Base-by-base conservation (phyloP, 2,113 vertebrate genomes). In the Oryzias curvinotus region DNA sequence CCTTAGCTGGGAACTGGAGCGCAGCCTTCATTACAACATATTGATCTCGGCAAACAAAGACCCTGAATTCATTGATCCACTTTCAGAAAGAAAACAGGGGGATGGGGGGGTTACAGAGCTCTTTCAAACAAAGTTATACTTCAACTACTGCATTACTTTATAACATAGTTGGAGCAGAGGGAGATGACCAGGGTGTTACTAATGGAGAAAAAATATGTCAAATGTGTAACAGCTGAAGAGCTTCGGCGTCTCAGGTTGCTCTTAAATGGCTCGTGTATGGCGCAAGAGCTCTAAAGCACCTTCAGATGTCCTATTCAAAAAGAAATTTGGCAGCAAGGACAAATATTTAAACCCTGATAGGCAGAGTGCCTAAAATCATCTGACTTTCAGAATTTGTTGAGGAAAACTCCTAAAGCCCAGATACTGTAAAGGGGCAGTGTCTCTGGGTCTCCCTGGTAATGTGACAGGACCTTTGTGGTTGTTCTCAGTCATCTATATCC, bases 31-130 rank as follows among this genome's bases (percentile, higher is more conserved):
- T 95, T 93, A 93, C 87, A 90, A 68, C 45, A 19, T 91, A 95
- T 93, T 73, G 93, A 96, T 94, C 90, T 85, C 61, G 63, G 83
- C 87, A 87, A 93, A 94, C 90, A 91, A 94, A 90, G 88, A 92
- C 90, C 90, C 85, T 84, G 78, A 85, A 90, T 84, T 85, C 85
- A 95, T 93, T 67, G 91, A 95, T 93, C 69, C 15, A 65, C 64
- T 85, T 68, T 66, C 56, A 84, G 85, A 69, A 58, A 69, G 66
- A 41, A 65, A 75, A 73, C 71, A 78, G 88, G n/a, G 57, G 4
- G 5, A 1, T 49, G 51, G 72, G 62, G 48, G 52, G 56, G 52
- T 55, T 62, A 43, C 55, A 75, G 72, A 18, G 14, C 62, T 57
- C 61, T 64, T 62, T 64, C 75, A 60, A 82, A 74, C 61, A 65